Base-by-base conservation (phyloP, 2,888 invertebrate genomes). In the Stegana nigrithorax region DNA sequence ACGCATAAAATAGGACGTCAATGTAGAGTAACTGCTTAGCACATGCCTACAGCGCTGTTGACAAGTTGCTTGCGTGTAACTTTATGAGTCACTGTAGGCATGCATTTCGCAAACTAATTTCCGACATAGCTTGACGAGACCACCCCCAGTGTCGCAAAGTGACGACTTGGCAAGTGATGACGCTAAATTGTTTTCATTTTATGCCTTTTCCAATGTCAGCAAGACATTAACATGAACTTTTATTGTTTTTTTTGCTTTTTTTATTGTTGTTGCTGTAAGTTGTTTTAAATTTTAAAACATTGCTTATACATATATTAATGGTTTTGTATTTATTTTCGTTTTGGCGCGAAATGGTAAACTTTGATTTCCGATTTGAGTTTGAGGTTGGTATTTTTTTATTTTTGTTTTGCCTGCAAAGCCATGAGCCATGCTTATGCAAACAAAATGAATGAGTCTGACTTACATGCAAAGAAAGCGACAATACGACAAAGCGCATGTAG, bases 331-430 rank as follows among this genome's bases (percentile, higher is more conserved):
- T 21, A 36, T 53, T 53, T 29, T 7, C 8, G 12, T 45, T 45
- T 45, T 45, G 45, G 45, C 45, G 45, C 45, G 45, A 45, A 45
- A 45, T 51, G 27, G 21, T 27, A 27, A 51, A 47, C 26, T 12
- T 39, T 58, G 50, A 63, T 63, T 59, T 63, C 59, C 63, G 59
- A 56, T 59, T 59, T 29, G n/a, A 36, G 29, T 29, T 21, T 23
- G 21, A 59, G 36, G 19, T 10, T n/a, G n/a, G n/a, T 36, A 36
- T 7, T n/a, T 36, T n/a, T 36, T n/a, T n/a, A 36, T 36, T 7
- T 36, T 2, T 36, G 36, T n/a, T n/a, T n/a, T n/a, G n/a, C n/a
- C n/a, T n/a, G n/a, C n/a, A n/a, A n/a, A 36, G 36, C 2, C n/a
- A n/a, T 23, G 50, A 25, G 29, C 29, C 29, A 55, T 44, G 27